Conservation (phyloP, 2,797 vertebrate genomes). For the Myiotriccus ornatus region DNA sequence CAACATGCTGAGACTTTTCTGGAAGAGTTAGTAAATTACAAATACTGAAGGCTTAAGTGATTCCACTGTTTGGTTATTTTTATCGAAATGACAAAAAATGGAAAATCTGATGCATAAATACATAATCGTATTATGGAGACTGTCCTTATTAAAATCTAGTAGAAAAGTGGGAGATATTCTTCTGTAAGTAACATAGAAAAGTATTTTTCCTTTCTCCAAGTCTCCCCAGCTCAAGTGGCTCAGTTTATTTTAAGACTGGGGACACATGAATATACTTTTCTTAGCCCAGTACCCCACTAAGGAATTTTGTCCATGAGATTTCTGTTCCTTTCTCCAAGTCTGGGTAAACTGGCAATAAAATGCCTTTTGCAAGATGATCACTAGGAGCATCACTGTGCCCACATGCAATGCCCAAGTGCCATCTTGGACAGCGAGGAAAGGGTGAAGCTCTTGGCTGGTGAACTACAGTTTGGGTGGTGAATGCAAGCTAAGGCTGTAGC, state of each 20-base stretch:
- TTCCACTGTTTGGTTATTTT: not conserved
- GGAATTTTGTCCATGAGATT: not conserved
- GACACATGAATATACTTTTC: not conserved
- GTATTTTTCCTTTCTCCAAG: not conserved
- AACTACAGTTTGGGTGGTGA: not conserved
- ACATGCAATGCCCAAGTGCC: not conserved
- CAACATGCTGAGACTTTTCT: slow-evolving; percentile 23
- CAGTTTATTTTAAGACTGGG: not conserved
- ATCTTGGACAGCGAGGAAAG: not conserved
- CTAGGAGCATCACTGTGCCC: not conserved
- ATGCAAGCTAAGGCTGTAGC: not conserved
- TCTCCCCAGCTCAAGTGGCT: not conserved
- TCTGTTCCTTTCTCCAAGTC: not conserved
- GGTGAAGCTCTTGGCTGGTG: not conserved
- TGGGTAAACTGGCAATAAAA: not conserved
- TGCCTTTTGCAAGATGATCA: not conserved
- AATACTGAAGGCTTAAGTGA: not conserved
- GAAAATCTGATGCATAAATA: slow-evolving; percentile 4
- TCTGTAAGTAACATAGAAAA: not conserved
- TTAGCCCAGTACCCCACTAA: not conserved
- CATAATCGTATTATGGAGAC: not conserved
- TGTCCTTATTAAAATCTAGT: not conserved
- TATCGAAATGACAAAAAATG: not conserved
- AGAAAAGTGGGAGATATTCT: not conserved
- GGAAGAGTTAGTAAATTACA: not conserved